phyloP scores from a whole-genome alignment of 1,140 invertebrate genomes.

The Lysiphlebus fabarum region DNA sequence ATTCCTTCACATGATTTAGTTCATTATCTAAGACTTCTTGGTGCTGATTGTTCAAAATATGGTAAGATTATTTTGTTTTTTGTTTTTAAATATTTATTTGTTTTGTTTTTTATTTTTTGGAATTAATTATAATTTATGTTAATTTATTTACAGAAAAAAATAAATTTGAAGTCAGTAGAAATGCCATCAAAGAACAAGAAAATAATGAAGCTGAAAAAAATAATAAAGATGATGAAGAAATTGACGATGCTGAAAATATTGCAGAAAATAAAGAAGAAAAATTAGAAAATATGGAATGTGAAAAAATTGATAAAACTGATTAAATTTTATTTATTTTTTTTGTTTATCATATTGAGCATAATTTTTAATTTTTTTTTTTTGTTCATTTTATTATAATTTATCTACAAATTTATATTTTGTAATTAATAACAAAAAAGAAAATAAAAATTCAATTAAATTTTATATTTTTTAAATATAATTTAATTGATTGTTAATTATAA shows the following conservation, averaged over 20 bases:
- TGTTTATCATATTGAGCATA: neutral
- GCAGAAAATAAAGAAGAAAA: neutral
- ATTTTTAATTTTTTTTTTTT: conserved; percentile 10
- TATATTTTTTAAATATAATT: too few relatives aligned
- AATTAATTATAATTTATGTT: conserved; percentile 18
- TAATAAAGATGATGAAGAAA: conserved; percentile 14
- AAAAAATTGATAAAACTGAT: neutral
- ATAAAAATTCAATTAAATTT: too few relatives aligned
- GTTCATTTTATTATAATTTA: conserved; percentile 4
- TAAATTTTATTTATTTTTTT: neutral
- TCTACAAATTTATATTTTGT: too few relatives aligned
- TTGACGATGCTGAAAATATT: conserved; percentile 13
- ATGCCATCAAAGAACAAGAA: conserved; percentile 29
- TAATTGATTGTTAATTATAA: too few relatives aligned
- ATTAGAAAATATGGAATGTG: neutral
- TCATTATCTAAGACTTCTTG: conserved; percentile 80
- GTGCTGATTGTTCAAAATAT: conserved; percentile 77
- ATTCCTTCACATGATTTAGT: conserved; percentile 77
- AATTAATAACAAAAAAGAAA: too few relatives aligned
- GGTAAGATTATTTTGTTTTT: conserved; percentile 49
- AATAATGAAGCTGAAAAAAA: conserved; percentile 21
- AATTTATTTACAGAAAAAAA: conserved; percentile 44
- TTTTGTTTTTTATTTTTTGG: conserved; percentile 16
- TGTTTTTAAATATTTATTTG: neutral
- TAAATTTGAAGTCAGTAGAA: conserved; percentile 47